Percentiles rank a stretch among this genome's conserved stretches.
Conservation (phyloP, 2,113 vertebrate genomes). For the Alethe castanea region DNA sequence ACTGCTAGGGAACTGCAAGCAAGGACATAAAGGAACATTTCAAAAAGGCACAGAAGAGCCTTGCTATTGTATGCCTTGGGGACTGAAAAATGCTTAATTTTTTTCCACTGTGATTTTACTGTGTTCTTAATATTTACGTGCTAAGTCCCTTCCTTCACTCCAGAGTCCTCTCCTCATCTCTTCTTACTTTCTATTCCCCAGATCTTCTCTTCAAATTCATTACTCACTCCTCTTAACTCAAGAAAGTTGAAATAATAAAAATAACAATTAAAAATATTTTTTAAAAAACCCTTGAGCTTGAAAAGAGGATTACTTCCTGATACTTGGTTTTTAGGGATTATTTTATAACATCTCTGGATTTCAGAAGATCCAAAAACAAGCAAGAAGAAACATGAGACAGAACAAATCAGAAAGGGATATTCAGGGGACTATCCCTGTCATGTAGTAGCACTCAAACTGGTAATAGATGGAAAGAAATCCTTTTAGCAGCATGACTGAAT, state of each 20-base stretch:
- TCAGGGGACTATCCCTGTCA: background rate
- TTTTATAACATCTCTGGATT: background rate
- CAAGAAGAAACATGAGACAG: background rate
- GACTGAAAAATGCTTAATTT: background rate
- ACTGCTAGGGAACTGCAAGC: background rate
- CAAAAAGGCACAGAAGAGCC: background rate
- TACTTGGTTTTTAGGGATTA: background rate
- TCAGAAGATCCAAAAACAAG: background rate
- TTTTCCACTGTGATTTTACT: background rate
- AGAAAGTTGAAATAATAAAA: background rate
- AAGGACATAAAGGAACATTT: background rate
- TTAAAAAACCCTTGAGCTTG: background rate
- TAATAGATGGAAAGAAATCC: background rate
- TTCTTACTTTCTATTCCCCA: background rate
- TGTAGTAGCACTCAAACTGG: background rate
- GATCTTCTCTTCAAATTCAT: background rate
- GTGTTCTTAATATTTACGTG: background rate
- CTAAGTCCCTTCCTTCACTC: background rate
- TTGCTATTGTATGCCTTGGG: background rate
- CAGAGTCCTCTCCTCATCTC: background rate
- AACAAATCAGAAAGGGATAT: background rate
- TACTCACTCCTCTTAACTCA: background rate
- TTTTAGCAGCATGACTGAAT: background rate
- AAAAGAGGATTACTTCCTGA: background rate
- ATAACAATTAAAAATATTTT: background rate